Percentiles rank a stretch among this genome's conserved stretches.
Evolutionary conservation across 2,888 invertebrate species (phyloP).

Genomic region (Apamea anceps): DNA sequence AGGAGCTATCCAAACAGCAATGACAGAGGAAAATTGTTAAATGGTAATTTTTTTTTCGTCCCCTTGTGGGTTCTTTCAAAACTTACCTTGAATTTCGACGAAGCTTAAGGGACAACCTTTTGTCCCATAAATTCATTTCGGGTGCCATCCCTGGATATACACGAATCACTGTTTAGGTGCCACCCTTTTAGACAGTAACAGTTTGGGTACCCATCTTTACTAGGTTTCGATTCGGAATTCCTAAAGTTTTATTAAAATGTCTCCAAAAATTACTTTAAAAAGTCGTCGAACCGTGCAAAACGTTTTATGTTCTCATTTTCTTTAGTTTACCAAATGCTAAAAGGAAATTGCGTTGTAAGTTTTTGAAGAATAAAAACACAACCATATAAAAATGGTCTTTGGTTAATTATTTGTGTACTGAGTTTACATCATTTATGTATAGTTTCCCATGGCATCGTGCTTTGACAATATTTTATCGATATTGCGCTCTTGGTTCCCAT

Average conservation of each 20-base stretch:
- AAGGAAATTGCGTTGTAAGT: neutral
- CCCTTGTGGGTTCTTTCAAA: constrained; percentile 39
- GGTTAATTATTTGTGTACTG: no score
- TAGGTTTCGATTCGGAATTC: constrained; percentile 4
- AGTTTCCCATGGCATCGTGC: no score
- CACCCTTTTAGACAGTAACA: constrained; percentile 45
- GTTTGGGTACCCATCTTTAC: constrained; percentile 13
- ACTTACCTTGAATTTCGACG: constrained; percentile 61
- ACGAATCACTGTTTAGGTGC: constrained; percentile 55
- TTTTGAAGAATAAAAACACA: neutral
- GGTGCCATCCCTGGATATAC: constrained; percentile 65
- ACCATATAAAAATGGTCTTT: neutral
- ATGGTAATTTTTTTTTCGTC: constrained; percentile 53
- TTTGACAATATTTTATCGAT: neutral
- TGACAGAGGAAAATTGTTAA: constrained; percentile 61
- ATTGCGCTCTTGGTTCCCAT: no score
- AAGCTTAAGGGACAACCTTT: constrained; percentile 73
- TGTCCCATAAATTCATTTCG: constrained; percentile 83
- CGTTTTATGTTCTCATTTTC: neutral
- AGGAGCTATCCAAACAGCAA: constrained; percentile 51
- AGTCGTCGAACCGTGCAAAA: neutral
- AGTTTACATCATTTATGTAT: neutral
- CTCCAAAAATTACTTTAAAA: neutral
- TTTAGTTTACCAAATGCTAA: neutral
- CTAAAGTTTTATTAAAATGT: neutral